Base-by-base conservation (phyloP, 1,140 invertebrate genomes). In the Drosophila chauvacae region DNA sequence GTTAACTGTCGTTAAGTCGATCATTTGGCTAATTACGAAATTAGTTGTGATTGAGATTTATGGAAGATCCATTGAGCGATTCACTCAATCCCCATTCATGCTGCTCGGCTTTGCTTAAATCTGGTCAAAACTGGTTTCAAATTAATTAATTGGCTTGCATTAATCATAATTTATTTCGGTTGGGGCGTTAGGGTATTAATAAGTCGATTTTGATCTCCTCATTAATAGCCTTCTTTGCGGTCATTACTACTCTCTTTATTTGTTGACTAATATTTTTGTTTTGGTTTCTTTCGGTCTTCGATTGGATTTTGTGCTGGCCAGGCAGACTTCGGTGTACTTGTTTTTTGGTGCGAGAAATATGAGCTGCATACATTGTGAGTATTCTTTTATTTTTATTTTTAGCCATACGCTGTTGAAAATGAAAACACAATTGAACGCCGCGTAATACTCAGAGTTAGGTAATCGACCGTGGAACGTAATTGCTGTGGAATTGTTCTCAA, bases 301-400 rank as follows among this genome's bases (percentile, higher is more conserved):
- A n/a, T 39, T 57, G 20, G 18, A 26, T 44, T 76, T 72, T 37
- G 44, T 63, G 71, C 71, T 80, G 61, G 44, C 66, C 58, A 60
- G 47, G 64, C 71, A 62, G 68, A 75, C 78, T 78, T 61, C 33
- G 35, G 47, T 58, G 39, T 75, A 59, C 48, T 63, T 66, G 26
- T 26, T 53, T 59, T 51, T 65, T 64, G 44, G 11, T n/a, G 26
- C 39, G 28, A 45, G 84, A 80, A 80, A 88, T 87, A 77, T 88
- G 71, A 88, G 80, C 80, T 88, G 48, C 68, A 87, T 62, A 71
- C 61, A 59, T 59, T 59, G 66, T 56, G 50, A 42, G 48, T 71
- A 42, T 74, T 81, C 71, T 28, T 48, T 60, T 23, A 7, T 28
- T 10, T 60, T 42, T 87, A 87, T 70, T 63, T 72, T 68, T 78